Conservation (phyloP, 2,888 invertebrate genomes). For the Caenorhabditis afra region DNA sequence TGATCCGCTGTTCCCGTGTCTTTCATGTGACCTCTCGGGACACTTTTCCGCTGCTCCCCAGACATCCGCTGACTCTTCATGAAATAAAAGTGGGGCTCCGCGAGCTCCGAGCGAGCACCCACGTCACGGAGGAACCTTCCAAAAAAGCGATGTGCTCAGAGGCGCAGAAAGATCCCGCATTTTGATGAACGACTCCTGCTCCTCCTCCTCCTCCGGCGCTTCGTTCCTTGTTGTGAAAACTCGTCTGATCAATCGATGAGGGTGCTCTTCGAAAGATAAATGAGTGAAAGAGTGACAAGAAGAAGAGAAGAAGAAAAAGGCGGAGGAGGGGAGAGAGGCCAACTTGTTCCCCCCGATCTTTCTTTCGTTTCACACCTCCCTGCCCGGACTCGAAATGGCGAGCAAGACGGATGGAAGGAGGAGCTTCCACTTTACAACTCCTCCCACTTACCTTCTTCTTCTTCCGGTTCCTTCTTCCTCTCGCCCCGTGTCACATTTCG, state of each 20-base stretch:
- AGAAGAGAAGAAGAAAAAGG: background rate
- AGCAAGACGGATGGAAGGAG: slow-evolving; percentile 20
- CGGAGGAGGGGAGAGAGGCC: slow-evolving; percentile 9
- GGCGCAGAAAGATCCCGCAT: slow-evolving; percentile 55
- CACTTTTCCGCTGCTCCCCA: background rate
- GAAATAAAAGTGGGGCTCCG: background rate
- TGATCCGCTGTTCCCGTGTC: background rate
- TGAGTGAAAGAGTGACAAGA: slow-evolving; percentile 33
- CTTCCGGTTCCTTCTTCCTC: background rate
- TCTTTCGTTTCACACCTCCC: slow-evolving; percentile 38
- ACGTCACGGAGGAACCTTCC: slow-evolving; percentile 30
- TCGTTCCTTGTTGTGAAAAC: slow-evolving; percentile 21
- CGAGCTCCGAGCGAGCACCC: background rate
- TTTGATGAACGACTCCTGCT: slow-evolving; percentile 49
- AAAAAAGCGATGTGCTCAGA: slow-evolving; percentile 37
- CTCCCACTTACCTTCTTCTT: slow-evolving; percentile 9
- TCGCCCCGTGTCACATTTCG: slow-evolving; percentile 6
- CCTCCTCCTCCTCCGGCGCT: background rate
- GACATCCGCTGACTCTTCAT: background rate
- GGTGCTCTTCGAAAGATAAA: slow-evolving; percentile 41
- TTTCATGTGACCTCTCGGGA: no score
- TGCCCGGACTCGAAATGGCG: slow-evolving; percentile 19
- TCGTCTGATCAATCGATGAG: slow-evolving; percentile 26
- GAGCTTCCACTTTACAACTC: slow-evolving; percentile 36
- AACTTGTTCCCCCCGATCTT: slow-evolving; percentile 13